Evolutionary conservation across 2,113 vertebrate species (phyloP).

Genomic region (Tetraodon nigroviridis): DNA sequence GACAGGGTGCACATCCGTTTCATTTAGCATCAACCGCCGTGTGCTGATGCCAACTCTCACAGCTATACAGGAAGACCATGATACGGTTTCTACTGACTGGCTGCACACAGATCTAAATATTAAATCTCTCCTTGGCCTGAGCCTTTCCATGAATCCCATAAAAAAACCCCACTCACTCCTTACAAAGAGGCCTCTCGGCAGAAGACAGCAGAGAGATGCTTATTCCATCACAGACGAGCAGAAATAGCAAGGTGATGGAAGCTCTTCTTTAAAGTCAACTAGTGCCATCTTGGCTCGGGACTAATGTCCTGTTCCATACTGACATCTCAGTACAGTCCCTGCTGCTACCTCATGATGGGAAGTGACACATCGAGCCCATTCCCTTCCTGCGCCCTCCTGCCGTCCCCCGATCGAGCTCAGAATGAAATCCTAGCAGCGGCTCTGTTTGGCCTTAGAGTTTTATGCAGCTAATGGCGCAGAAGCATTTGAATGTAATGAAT

Average conservation of each 20-base stretch:
- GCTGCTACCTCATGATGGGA: constrained; percentile 52
- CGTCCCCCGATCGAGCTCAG: constrained; percentile 12
- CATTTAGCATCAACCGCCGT: constrained; percentile 41
- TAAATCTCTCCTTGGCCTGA: constrained; percentile 31
- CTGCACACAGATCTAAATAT: constrained; percentile 61
- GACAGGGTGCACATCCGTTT: constrained; percentile 25
- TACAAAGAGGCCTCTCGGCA: not conserved
- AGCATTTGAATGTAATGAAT: constrained; percentile 68
- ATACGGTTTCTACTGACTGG: constrained; percentile 43
- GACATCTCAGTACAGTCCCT: constrained; percentile 48
- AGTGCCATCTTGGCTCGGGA: constrained; percentile 47
- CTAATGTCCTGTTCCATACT: constrained; percentile 57
- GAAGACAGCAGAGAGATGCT: constrained; percentile 19
- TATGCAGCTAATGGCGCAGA: constrained; percentile 63
- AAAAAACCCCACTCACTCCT: constrained; percentile 24
- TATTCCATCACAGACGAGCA: constrained; percentile 30
- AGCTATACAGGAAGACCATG: constrained; percentile 44
- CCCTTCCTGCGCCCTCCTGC: constrained; percentile 39
- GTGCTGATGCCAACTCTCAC: constrained; percentile 32
- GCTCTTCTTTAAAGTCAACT: constrained; percentile 42
- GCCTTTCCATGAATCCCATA: constrained; percentile 34
- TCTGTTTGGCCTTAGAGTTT: constrained; percentile 49
- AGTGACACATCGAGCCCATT: constrained; percentile 57
- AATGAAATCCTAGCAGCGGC: constrained; percentile 39
- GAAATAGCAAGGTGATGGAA: constrained; percentile 30